Percentiles rank a stretch among this genome's conserved stretches.
Conservation (phyloP, 2,113 vertebrate genomes). For the Rutilus rutilus region DNA sequence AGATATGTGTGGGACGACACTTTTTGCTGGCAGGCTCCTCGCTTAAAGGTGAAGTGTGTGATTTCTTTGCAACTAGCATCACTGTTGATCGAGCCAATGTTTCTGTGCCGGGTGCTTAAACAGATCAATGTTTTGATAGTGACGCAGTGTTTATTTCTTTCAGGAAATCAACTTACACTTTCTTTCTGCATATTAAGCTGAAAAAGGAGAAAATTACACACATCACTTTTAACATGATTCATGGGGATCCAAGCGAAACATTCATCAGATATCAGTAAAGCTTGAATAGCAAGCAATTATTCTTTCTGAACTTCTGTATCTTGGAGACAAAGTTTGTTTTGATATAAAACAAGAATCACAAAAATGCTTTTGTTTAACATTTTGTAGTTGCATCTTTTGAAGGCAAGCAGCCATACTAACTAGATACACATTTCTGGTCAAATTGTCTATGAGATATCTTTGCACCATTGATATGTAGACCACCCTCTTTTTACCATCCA, state of each 20-base stretch:
- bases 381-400: background rate
- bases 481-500: background rate
- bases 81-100: conserved; percentile 6
- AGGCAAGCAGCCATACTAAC: background rate
- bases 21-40: background rate
- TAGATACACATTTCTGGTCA: background rate
- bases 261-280: background rate
- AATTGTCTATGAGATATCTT: background rate
- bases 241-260: background rate
- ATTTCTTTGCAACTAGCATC: background rate
- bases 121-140: background rate
- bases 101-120: background rate
- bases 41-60: background rate
- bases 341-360: background rate
- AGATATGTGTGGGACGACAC: background rate
- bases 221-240: background rate
- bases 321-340: background rate
- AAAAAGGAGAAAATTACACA: background rate
- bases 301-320: no score
- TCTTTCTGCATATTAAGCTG: background rate
- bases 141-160: background rate
- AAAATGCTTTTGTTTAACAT: background rate
- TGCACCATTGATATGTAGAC: background rate
- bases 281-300: background rate
- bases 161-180: background rate